Evolutionary conservation across 2,113 vertebrate genomes (phyloP).

Genomic region (Oryzias javanicus): DNA sequence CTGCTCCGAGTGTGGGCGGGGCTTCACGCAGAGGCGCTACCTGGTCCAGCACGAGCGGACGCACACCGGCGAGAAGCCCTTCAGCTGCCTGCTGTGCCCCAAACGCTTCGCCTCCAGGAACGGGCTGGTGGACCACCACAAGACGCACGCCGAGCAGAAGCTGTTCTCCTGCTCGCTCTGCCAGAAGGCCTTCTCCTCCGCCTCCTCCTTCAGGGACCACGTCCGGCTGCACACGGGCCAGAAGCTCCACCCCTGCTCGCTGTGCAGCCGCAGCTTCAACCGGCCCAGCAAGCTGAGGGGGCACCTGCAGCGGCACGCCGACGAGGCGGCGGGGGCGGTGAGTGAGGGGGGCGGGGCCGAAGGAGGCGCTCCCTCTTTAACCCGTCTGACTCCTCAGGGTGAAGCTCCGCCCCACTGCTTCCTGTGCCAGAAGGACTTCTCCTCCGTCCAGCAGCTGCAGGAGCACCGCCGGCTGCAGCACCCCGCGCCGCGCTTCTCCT

Average conservation of each 20-base stretch:
- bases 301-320: slow-evolving; percentile 40
- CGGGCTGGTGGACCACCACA: slow-evolving; percentile 42
- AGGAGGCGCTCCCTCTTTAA: background rate
- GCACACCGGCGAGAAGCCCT: slow-evolving; percentile 58
- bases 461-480: slow-evolving; percentile 37
- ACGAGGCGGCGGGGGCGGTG: background rate
- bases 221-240: slow-evolving; percentile 46
- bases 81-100: slow-evolving; percentile 47
- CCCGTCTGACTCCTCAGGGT: background rate
- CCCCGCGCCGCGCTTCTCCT: slow-evolving; percentile 16
- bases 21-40: slow-evolving; percentile 46
- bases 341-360: background rate
- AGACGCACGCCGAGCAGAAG: slow-evolving; percentile 15
- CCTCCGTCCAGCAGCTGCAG: slow-evolving; percentile 17
- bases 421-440: slow-evolving; percentile 24
- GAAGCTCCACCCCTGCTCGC: slow-evolving; percentile 45
- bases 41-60: slow-evolving; percentile 49
- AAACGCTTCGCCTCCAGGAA: slow-evolving; percentile 54
- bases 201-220: slow-evolving; percentile 53
- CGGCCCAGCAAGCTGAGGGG: slow-evolving; percentile 52
- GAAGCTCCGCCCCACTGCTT: slow-evolving; percentile 10
- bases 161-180: slow-evolving; percentile 45
- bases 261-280: slow-evolving; percentile 60
- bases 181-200: slow-evolving; percentile 46
- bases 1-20: slow-evolving; percentile 42